Base-by-base conservation (phyloP, 2,888 invertebrate species). In the Tethea ocularis region DNA sequence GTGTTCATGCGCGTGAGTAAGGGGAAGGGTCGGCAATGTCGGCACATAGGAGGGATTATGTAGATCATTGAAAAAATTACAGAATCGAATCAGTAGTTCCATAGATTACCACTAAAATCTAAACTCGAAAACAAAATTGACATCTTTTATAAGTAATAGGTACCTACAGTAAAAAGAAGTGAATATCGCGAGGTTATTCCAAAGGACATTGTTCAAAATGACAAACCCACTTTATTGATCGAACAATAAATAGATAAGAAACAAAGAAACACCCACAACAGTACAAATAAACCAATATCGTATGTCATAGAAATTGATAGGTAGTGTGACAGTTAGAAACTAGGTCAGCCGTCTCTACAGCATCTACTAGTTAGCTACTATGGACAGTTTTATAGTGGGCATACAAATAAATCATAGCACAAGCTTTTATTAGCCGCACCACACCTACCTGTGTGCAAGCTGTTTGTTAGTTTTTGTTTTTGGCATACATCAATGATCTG, bases 231-330 rank as follows among this genome's bases (percentile, higher is more conserved):
- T n/a, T 5, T 38, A 38, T 20, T 7, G 20, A 46, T 20, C 10
- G n/a, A 20, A 1, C 46, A 46, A 17, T n/a, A 46, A 10, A 46
- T 46, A 20, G 46, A 46, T 46, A 46, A 20, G 2, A 46, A 46
- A 46, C 20, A 46, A 46, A 46, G 10, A 46, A 41, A 36, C 6
- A 26, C 3, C n/a, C 15, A 36, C n/a, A n/a, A 26, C 38, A 38
- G 38, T 38, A 38, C n/a, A 38, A n/a, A 38, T 38, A n/a, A n/a
- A 38, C n/a, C 38, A 38, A 38, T 38, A n/a, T 38, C 38, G 20
- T 46, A 46, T 46, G 46, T 46, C 46, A 46, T 46, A 46, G 46
- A 46, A 46, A 46, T 20, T 46, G 20, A 46, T 46, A 46, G 41
- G 41, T 46, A 10, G 41, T 41, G 2, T 2, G 17, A 46, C 17